These are phyloP conservation scores for Adela reaumurella DNA, from an alignment of 2,888 invertebrate species.

Conservation along the genomic window DNA sequence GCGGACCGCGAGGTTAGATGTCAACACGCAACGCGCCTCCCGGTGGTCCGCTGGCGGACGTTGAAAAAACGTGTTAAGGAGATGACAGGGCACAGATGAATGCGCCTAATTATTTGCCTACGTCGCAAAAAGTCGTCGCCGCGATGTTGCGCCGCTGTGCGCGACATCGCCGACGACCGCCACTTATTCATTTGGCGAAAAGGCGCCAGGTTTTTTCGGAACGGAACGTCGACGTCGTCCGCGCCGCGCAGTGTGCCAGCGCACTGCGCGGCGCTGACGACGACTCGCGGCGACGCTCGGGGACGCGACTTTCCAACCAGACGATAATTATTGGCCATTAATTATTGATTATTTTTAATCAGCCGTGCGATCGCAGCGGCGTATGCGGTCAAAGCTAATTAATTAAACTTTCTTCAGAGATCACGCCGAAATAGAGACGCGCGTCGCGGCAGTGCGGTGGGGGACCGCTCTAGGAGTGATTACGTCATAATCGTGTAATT, in stretches of 20 bases:
- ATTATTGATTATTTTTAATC: conserved; percentile 32
- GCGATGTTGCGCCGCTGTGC: conserved; percentile 27
- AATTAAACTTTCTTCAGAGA: conserved; percentile 24
- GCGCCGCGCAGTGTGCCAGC: conserved; percentile 22
- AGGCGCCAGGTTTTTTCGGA: background rate
- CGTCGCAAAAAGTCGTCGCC: conserved; percentile 28
- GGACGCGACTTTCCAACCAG: conserved; percentile 9
- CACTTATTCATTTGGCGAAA: conserved; percentile 29
- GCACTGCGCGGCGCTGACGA: conserved; percentile 23
- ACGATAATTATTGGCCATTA: conserved; percentile 36
- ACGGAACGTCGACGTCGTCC: conserved; percentile 4
- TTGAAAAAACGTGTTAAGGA: conserved; percentile 44
- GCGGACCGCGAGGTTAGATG: background rate
- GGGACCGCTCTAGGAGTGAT: background rate
- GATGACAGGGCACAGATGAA: conserved; percentile 48
- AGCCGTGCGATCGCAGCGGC: conserved; percentile 14
- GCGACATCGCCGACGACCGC: conserved; percentile 21
- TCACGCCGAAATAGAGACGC: background rate
- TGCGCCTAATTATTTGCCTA: conserved; percentile 35
- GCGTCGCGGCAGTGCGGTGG: background rate
- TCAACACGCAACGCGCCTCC: conserved; percentile 15
- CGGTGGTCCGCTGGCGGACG: conserved; percentile 34
- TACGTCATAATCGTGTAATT: background rate
- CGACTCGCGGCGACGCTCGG: conserved; percentile 19
- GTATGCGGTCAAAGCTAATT: background rate